Evolutionary conservation across 2,888 invertebrate species (phyloP).

Genomic region (Netelia inedita): DNA sequence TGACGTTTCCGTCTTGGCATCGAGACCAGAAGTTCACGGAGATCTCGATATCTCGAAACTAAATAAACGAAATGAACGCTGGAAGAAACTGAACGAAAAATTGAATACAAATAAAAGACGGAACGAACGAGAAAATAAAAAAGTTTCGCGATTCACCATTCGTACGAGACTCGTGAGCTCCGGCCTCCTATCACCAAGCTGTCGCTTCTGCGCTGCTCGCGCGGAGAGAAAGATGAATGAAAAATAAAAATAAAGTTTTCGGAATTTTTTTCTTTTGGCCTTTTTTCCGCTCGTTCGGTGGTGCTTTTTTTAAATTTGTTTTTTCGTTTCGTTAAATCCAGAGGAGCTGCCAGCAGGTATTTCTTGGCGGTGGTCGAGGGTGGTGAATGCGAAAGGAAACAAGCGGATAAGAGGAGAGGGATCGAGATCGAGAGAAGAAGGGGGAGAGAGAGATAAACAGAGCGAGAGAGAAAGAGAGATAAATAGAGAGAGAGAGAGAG

Average conservation of each 20-base stretch:
- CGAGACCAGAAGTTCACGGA: constrained; percentile 28
- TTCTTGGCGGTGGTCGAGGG: constrained; percentile 62
- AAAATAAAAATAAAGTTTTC: constrained; percentile 10
- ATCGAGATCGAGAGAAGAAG: neutral
- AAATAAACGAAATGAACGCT: constrained; percentile 13
- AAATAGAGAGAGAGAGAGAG: constrained; percentile 23
- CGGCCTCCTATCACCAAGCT: constrained; percentile 67
- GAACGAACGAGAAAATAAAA: constrained; percentile 27
- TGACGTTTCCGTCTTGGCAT: neutral
- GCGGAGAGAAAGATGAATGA: constrained; percentile 41
- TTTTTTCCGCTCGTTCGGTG: neutral
- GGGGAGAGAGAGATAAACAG: constrained; percentile 67
- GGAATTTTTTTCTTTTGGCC: constrained; percentile 5
- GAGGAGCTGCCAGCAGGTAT: constrained; percentile 53
- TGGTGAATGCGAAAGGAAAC: constrained; percentile 52
- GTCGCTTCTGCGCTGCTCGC: constrained; percentile 48
- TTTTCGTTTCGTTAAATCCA: constrained; percentile 21
- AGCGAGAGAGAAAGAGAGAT: constrained; percentile 67
- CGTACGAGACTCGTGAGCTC: constrained; percentile 23
- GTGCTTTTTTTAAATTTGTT: neutral
- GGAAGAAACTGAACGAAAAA: neutral
- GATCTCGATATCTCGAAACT: constrained; percentile 23
- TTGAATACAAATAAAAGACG: constrained; percentile 28
- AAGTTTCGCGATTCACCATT: constrained; percentile 45
- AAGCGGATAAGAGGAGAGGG: constrained; percentile 33